phyloP scores from a whole-genome alignment of 2,888 invertebrate genomes.

The Heliconius erato region DNA sequence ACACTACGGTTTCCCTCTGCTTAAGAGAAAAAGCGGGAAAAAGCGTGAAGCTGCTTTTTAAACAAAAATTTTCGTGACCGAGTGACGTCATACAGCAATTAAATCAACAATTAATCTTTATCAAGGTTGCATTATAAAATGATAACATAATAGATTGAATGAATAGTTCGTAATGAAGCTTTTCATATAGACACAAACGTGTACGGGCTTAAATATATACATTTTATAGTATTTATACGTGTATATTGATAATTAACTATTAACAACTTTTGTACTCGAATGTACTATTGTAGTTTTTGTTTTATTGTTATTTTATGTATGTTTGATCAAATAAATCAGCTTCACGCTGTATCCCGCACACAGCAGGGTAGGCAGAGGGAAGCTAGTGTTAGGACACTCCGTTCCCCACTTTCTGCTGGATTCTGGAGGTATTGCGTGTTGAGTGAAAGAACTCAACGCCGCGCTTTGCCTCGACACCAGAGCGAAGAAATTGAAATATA shows the following conservation, averaged over 20 bases:
- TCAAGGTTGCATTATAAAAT: constrained; percentile 40
- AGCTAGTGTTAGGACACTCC: too few species aligned
- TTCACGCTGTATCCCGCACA: too few species aligned
- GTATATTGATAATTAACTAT: constrained; percentile 6
- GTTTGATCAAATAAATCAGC: too few species aligned
- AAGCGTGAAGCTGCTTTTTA: not conserved
- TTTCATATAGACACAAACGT: constrained; percentile 28
- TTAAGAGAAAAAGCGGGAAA: too few species aligned
- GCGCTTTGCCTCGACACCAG: too few species aligned
- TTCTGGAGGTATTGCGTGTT: too few species aligned
- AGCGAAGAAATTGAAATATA: too few species aligned
- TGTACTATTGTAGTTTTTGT: not conserved
- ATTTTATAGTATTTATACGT: not conserved
- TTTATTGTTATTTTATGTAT: not conserved
- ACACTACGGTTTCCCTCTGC: too few species aligned
- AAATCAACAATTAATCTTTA: constrained; percentile 49
- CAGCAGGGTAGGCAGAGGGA: too few species aligned
- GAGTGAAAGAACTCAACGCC: too few species aligned
- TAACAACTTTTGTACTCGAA: not conserved
- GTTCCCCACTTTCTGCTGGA: too few species aligned
- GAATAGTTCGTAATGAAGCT: constrained; percentile 45
- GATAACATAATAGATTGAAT: constrained; percentile 35
- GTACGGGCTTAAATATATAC: not conserved
- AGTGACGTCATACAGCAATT: constrained; percentile 42
- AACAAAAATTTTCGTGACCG: constrained; percentile 16